Conservation (phyloP, 1,140 invertebrate species). For the Drosophila erecta region DNA sequence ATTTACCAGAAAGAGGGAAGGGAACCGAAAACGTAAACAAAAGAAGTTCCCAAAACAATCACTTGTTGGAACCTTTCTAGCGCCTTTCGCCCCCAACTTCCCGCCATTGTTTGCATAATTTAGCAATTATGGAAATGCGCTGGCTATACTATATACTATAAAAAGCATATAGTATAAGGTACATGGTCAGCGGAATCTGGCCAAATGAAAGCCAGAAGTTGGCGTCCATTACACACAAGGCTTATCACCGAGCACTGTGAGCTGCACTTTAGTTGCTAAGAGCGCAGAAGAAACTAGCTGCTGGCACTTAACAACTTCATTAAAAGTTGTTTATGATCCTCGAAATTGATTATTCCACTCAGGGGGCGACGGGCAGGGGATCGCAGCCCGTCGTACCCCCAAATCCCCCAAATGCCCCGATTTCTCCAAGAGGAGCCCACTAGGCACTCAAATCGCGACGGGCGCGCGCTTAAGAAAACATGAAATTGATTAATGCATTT, state of each 20-base stretch:
- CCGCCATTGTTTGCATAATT: conserved; percentile 64
- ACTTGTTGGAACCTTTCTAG: conserved; percentile 63
- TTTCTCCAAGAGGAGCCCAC: background rate
- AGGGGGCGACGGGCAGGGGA: conserved; percentile 12
- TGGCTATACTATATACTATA: background rate
- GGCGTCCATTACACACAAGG: conserved; percentile 64
- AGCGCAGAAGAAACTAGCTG: conserved; percentile 66
- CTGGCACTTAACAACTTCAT: conserved; percentile 84
- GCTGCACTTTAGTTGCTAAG: conserved; percentile 59
- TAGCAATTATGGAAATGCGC: conserved; percentile 82
- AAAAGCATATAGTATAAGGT: background rate
- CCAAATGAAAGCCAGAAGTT: conserved; percentile 33
- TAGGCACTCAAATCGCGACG: conserved; percentile 72
- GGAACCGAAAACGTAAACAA: conserved; percentile 60
- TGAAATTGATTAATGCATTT: conserved; percentile 84
- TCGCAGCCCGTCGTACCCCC: background rate
- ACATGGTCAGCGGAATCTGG: conserved; percentile 21
- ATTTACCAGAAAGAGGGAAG: conserved; percentile 68
- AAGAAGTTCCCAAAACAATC: conserved; percentile 56
- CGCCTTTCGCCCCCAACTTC: conserved; percentile 16
- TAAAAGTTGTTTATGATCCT: conserved; percentile 84
- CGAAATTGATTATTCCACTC: conserved; percentile 84
- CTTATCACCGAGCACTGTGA: conserved; percentile 52
- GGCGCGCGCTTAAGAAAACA: conserved; percentile 83
- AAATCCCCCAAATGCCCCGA: background rate